A percentile compares a stretch with the other conserved stretches of the same genome.
These are phyloP conservation scores for Oreotragus oreotragus DNA, from an alignment of 2,113 vertebrate genomes.

Conservation along the genomic window DNA sequence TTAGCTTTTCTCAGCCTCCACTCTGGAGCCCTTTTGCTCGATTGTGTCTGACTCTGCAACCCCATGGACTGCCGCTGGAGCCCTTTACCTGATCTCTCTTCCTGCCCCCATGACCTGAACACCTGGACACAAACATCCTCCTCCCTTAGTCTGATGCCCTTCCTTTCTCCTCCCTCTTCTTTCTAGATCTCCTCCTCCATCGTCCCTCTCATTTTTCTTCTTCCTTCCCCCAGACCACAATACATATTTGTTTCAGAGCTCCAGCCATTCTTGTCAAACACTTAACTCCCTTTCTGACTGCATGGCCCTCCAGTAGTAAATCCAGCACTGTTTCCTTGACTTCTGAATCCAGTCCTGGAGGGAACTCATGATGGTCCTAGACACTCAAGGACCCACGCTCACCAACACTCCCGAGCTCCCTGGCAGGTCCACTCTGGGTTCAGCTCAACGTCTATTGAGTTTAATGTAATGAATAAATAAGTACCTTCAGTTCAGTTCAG, in stretches of 20 bases:
- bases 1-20: background rate
- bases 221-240: background rate
- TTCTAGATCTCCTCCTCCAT: background rate
- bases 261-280: background rate
- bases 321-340: background rate
- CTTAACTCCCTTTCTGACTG: background rate
- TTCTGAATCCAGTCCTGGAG: background rate
- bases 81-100: background rate
- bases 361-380: background rate
- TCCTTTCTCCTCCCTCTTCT: background rate
- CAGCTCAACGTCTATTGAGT: background rate
- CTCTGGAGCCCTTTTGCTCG: background rate
- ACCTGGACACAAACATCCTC: background rate
- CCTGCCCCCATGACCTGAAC: background rate
- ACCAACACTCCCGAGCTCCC: background rate
- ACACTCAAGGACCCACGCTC: background rate
- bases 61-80: background rate
- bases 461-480: constrained; percentile 61
- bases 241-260: background rate
- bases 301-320: background rate
- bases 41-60: background rate
- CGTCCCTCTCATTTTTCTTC: background rate
- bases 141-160: background rate
- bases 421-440: background rate
- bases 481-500: too few relatives aligned